Percentiles rank a stretch among this genome's conserved stretches.
Evolutionary conservation across 2,888 invertebrate species (phyloP).

Genomic region (Cheilosia pagana): DNA sequence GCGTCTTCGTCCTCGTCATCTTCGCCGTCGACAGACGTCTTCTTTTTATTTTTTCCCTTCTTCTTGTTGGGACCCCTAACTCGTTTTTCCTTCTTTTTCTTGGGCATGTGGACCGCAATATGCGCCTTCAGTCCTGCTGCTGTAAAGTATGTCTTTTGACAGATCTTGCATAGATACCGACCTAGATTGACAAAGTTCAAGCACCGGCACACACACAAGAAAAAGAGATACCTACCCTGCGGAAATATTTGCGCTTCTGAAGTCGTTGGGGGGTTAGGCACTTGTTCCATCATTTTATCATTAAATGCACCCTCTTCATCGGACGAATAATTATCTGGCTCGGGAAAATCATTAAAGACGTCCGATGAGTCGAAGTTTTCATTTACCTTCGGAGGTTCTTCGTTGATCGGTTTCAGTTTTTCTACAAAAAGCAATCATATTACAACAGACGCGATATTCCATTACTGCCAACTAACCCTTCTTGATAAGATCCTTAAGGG

Average conservation of each 20-base stretch:
- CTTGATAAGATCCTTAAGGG: constrained; percentile 71
- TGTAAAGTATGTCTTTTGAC: constrained; percentile 78
- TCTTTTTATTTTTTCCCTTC: constrained; percentile 49
- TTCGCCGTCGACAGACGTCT: constrained; percentile 33
- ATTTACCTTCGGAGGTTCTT: constrained; percentile 1
- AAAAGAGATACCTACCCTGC: constrained; percentile 67
- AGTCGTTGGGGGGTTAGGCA: constrained; percentile 67
- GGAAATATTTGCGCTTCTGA: constrained; percentile 77
- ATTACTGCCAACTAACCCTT: constrained; percentile 30
- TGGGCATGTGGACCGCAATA: constrained; percentile 76
- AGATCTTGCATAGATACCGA: constrained; percentile 77
- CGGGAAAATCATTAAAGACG: constrained; percentile 59
- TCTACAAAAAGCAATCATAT: constrained; percentile 7
- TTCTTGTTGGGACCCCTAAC: constrained; percentile 72
- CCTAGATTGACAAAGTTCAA: constrained; percentile 62
- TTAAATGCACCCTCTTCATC: constrained; percentile 54
- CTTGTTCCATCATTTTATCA: constrained; percentile 51
- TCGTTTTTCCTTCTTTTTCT: constrained; percentile 71
- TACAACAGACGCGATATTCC: neutral
- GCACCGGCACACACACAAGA: neutral
- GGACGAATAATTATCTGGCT: constrained; percentile 46
- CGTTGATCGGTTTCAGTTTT: constrained; percentile 23
- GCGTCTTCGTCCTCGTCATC: constrained; percentile 44
- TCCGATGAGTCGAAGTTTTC: constrained; percentile 47
- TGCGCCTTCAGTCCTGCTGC: constrained; percentile 77